Evolutionary conservation across 1,140 invertebrate genomes (phyloP), one percentile per base, ranked within the genome.

Genomic region (Samia ricini): DNA sequence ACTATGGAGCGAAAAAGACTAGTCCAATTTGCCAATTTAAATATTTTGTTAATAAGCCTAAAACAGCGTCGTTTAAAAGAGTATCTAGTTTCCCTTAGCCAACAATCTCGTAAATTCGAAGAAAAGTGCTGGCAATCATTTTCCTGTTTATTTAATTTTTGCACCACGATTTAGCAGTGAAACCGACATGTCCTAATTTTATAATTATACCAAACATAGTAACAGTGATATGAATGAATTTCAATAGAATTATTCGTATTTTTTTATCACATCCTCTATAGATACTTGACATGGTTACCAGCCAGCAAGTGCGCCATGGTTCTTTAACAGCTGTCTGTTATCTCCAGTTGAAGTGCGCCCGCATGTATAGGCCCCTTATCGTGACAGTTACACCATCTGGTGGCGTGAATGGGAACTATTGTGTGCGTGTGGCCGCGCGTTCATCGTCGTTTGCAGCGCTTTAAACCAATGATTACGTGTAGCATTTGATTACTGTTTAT

Each of bases 351-450:
- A 20, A 57, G 56, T 57, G 56, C 33, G 51, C 56, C 56, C 56
- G 56, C 56, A 57, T 42, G 56, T 21, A 57, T 36, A 29, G 26
- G 26, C n/a, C 52, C n/a, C 56, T 57, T 57, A 57, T 57, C 56
- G 56, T 29, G 56, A 57, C 56, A 57, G 29, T 57, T 33, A 36
- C 56, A 29, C 56, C 56, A 57, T 57, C 56, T 57, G 56, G 56
- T 29, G 54, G 22, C 19, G 24, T 57, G 6, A 57, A 57, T 57
- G 26, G 56, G 54, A 12, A 36, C 56, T 36, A 57, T 57, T 57
- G 56, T 57, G 19, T 18, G 29, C 22, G 52, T 55, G 52, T 55
- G 52, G 52, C 52, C 52, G 33, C 33, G 33, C 33, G 12, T 42
- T 42, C 33, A 42, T 12, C 33, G 33, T 12, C 33, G 33, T 4